Conservation (phyloP, 1,140 invertebrate species). For the Ruditapes philippinarum region DNA sequence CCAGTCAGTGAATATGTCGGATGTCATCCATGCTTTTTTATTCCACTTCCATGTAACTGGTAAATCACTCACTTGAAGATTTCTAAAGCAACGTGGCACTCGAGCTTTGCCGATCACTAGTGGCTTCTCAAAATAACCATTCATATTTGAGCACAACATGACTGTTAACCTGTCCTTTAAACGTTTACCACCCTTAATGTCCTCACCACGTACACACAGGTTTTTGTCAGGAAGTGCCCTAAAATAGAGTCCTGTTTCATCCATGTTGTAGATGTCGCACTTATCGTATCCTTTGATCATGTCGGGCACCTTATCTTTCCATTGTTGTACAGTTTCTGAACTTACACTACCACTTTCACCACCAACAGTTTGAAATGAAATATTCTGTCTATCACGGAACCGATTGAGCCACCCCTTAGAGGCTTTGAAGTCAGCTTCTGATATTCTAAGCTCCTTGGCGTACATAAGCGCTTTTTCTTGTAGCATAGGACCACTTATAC, state of each 20-base stretch:
- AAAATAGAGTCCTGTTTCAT: constrained; percentile 76
- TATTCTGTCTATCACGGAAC: constrained; percentile 52
- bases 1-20: constrained; percentile 76
- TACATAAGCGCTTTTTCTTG: constrained; percentile 48
- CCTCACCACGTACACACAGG: constrained; percentile 65
- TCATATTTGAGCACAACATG: constrained; percentile 67
- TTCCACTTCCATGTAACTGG: constrained; percentile 63
- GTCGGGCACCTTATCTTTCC: constrained; percentile 44
- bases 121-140: constrained; percentile 61
- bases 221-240: constrained; percentile 70
- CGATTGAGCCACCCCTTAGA: constrained; percentile 69
- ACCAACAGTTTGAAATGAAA: constrained; percentile 45
- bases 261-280: constrained; percentile 73
- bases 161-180: constrained; percentile 73
- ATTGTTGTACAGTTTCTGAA: constrained; percentile 17
- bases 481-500: constrained; percentile 28
- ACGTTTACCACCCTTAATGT: constrained; percentile 70
- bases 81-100: constrained; percentile 67
- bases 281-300: constrained; percentile 49
- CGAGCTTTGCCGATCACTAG: constrained; percentile 65
- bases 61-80: constrained; percentile 46
- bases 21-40: constrained; percentile 79
- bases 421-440: constrained; percentile 66
- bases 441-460: constrained; percentile 36
- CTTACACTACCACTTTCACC: constrained; percentile 64